Evolutionary conservation across 1,140 invertebrate genomes (phyloP).

Genomic region (Nymphalis io): DNA sequence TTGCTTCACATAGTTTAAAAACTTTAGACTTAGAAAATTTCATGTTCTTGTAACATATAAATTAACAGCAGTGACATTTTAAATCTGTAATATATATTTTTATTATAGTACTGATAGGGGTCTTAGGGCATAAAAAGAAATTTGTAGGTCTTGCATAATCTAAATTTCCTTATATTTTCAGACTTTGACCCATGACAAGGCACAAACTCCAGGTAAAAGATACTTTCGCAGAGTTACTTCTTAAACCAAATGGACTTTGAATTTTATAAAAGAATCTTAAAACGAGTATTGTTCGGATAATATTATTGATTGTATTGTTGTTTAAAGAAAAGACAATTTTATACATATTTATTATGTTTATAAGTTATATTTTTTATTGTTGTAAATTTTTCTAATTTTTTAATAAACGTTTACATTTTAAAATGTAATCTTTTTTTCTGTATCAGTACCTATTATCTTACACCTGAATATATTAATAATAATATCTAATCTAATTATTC

Average conservation of each 20-base stretch:
- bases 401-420: constrained; percentile 15
- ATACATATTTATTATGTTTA: constrained; percentile 22
- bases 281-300: constrained; percentile 11
- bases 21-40: no score
- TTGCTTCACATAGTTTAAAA: no score
- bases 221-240: constrained; percentile 61
- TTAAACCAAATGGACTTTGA: constrained; percentile 21
- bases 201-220: constrained; percentile 62
- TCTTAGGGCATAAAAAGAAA: no score
- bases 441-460: neutral
- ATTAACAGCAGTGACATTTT: no score
- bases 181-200: constrained; percentile 71
- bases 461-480: no score
- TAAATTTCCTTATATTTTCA: constrained; percentile 47
- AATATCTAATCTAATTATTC: no score
- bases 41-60: no score
- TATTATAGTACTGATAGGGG: no score
- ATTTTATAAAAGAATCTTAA: constrained; percentile 15
- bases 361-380: constrained; percentile 11
- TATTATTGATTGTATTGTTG: constrained; percentile 12
- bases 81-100: no score
- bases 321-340: neutral
- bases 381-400: constrained; percentile 16
- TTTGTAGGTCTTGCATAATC: neutral
- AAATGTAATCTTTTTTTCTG: constrained; percentile 4